Base-by-base conservation (phyloP, 2,113 vertebrate species). In the Connochaetes taurinus region DNA sequence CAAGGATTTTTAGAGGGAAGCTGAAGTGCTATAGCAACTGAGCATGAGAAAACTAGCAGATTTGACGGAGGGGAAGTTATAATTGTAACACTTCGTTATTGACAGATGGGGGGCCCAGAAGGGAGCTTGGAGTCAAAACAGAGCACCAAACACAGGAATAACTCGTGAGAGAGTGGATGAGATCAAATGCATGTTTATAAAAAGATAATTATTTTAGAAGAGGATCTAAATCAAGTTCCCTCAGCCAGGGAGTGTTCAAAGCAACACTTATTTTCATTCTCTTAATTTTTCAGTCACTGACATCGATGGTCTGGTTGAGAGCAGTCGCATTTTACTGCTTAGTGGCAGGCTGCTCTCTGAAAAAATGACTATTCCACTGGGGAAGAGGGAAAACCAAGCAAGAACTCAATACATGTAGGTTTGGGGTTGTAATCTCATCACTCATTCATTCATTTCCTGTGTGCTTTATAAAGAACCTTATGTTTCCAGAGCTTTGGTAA, bases 101-200 rank as follows among this genome's bases (percentile, higher is more conserved):
- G 98, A 98, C 97, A 99, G 98, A 98, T 97, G 95, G 93, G 98
- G 98, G 52, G 23, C 60, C 97, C 98, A 98, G 98, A 98, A 99
- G 97, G 95, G 97, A 94, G 91, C 62, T 97, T 95, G 97, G 97
- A 98, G 98, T 98, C 98, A 98, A 99, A 98, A 76, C 94, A 98
- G 98, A 98, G 91, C 90, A 97, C 90, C 91, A 85, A 98, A 98
- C 78, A 97, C n/a, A 91, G 94, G 98, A 98, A 97, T 97, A 98
- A 97, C 89, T 97, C 40, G 57, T 91, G 40, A 96, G 55, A 96
- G 97, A 98, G 98, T 21, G 97, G 94, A 97, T 81, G n/a, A 97
- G 95, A 97, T 96, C 71, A 98, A 99, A 98, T 91, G 31, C 57
- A 96, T 97, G 81, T 98, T 98, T 98, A 87, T 97, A 97, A 97